Evolutionary conservation across 2,797 vertebrate species (phyloP).

Genomic region (Cyclopterus lumpus): DNA sequence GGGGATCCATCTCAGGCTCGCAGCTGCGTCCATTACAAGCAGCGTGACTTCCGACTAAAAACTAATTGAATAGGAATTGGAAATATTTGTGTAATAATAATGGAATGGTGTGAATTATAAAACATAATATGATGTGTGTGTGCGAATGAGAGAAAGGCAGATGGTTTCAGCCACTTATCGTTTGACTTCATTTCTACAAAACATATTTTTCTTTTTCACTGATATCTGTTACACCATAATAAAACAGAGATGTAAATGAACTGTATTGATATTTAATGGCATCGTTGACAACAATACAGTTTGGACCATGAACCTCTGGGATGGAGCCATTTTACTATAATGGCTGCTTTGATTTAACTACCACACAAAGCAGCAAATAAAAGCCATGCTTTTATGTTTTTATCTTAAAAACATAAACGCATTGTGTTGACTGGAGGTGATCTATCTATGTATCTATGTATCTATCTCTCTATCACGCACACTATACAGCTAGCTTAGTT

Average conservation of each 20-base stretch:
- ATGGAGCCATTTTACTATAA: not conserved
- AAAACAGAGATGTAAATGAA: not conserved
- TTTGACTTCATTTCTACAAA: not conserved
- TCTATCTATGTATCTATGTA: not conserved
- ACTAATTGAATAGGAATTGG: conserved; percentile 14
- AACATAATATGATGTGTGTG: not conserved
- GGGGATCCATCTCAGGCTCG: conserved; percentile 15
- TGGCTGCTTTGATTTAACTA: not conserved
- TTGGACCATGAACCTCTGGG: not conserved
- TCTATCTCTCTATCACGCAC: no score
- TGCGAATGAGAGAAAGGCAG: not conserved
- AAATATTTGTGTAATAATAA: not conserved
- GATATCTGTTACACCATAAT: not conserved
- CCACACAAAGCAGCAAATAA: not conserved
- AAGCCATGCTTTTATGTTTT: not conserved
- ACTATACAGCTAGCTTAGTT: not conserved
- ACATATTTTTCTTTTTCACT: not conserved
- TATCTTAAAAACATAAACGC: not conserved
- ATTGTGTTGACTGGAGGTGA: not conserved
- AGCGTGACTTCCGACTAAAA: conserved; percentile 1
- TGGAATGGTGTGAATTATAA: conserved; percentile 8
- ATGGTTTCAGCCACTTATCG: not conserved
- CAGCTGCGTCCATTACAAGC: conserved; percentile 14
- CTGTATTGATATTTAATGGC: not conserved
- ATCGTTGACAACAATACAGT: not conserved